phyloP scores from a whole-genome alignment of 2,797 vertebrate genomes.

The Lacerta viridis region DNA sequence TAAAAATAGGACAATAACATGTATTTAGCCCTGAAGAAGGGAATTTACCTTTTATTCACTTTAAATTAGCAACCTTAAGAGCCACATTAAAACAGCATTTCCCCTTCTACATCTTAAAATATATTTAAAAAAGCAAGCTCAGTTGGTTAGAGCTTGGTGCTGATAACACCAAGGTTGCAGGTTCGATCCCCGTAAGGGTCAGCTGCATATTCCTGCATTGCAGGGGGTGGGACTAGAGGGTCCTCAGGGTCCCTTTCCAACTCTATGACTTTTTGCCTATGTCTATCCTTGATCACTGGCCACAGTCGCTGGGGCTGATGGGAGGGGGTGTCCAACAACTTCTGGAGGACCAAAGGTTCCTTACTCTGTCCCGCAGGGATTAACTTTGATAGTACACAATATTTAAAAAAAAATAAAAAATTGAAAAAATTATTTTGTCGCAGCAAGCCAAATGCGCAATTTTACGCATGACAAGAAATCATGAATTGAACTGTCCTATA shows the following conservation, averaged over 20 bases:
- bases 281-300: too few species aligned
- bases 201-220: too few species aligned
- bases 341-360: not conserved
- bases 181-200: too few species aligned
- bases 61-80: not conserved
- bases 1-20: constrained; percentile 68
- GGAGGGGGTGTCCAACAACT: not conserved
- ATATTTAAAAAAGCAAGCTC: constrained; percentile 23
- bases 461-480: not conserved
- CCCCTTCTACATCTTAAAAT: not conserved
- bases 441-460: not conserved
- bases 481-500: not conserved
- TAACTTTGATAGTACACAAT: not conserved
- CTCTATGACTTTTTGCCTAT: too few species aligned
- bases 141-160: too few species aligned
- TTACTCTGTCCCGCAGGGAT: not conserved
- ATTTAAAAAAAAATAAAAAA: not conserved
- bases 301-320: not conserved
- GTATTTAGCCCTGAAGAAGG: constrained; percentile 56
- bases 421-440: not conserved
- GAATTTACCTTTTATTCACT: constrained; percentile 54
- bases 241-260: too few species aligned
- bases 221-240: too few species aligned
- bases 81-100: constrained; percentile 20
- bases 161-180: too few species aligned